Evolutionary conservation across 2,797 vertebrate species (phyloP).

Genomic region (Halcyon smyrnensis): DNA sequence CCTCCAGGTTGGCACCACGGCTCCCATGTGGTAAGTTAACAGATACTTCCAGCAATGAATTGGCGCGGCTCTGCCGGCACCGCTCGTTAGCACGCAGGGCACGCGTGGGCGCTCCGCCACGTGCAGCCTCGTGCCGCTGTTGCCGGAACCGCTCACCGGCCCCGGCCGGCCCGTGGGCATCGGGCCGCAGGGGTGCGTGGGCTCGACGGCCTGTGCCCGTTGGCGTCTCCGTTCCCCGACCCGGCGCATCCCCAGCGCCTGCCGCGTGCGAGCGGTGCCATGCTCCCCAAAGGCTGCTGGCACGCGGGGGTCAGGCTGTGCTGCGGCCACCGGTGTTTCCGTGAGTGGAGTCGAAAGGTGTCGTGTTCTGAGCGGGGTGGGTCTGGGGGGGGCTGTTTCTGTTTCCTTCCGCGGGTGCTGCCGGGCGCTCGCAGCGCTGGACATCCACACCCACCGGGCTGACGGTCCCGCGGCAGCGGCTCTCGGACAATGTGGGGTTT

Average conservation of each 20-base stretch:
- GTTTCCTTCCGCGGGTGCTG: fast-evolving
- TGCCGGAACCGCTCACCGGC: background rate
- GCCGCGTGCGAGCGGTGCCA: background rate
- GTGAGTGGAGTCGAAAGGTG: background rate
- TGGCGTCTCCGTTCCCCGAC: background rate
- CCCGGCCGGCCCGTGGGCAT: background rate
- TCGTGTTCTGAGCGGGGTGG: background rate
- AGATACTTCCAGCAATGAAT: constrained; percentile 67
- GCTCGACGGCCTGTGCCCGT: fast-evolving
- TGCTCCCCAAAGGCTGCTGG: background rate
- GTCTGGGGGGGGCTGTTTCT: background rate
- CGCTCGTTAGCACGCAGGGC: constrained; percentile 68
- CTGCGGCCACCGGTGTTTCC: fast-evolving
- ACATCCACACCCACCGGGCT: fast-evolving
- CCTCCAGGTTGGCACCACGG: constrained; percentile 55
- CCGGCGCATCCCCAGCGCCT: background rate
- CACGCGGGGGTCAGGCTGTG: background rate
- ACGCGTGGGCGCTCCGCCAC: background rate
- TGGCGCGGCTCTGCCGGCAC: constrained; percentile 48
- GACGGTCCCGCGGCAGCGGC: fast-evolving
- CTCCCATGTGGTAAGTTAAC: constrained; percentile 71
- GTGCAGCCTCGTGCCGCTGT: background rate
- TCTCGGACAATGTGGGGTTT: background rate
- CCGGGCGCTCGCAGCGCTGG: fast-evolving
- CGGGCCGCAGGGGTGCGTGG: fast-evolving